Percentiles rank a stretch among this genome's conserved stretches.
phyloP scores from a whole-genome alignment of 2,888 invertebrate genomes.

The Scaptomyza caliginosa region DNA sequence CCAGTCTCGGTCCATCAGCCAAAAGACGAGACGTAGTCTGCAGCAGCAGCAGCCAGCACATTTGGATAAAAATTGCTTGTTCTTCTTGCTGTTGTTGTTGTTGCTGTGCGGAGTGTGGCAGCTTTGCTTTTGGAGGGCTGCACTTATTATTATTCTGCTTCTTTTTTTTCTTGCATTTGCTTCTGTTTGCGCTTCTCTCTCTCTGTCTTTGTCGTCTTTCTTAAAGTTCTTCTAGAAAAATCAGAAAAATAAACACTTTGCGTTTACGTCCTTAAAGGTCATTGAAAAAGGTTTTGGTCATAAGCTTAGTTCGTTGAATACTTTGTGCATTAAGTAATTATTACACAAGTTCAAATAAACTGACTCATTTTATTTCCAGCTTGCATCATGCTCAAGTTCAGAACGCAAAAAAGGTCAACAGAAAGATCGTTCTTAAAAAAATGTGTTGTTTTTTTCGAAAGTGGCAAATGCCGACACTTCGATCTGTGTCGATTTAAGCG shows the following conservation, averaged over 20 bases:
- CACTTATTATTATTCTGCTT: slow-evolving; percentile 75
- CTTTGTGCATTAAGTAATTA: no score
- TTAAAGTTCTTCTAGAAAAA: slow-evolving; percentile 66
- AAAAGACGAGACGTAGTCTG: slow-evolving; percentile 12
- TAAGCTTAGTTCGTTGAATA: slow-evolving; percentile 20
- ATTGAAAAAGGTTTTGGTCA: slow-evolving; percentile 62
- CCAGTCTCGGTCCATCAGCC: slow-evolving; percentile 7
- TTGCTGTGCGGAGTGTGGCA: slow-evolving; percentile 48
- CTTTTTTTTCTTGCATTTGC: slow-evolving; percentile 43
- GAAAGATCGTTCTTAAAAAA: slow-evolving; percentile 29
- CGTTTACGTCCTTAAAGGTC: slow-evolving; percentile 81
- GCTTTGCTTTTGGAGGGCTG: slow-evolving; percentile 63
- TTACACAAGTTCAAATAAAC: no score
- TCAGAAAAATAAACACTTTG: slow-evolving; percentile 60
- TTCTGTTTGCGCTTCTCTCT: slow-evolving; percentile 42
- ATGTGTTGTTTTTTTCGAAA: slow-evolving; percentile 56
- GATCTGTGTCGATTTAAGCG: slow-evolving; percentile 19
- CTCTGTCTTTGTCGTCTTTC: slow-evolving; percentile 22
- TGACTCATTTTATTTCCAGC: slow-evolving; percentile 57
- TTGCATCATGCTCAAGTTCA: slow-evolving; percentile 76
- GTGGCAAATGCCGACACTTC: slow-evolving; percentile 73
- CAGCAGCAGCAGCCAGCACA: slow-evolving; percentile 22
- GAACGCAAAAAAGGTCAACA: slow-evolving; percentile 59
- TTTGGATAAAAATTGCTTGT: slow-evolving; percentile 35
- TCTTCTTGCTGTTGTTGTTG: slow-evolving; percentile 12